Evolutionary conservation across 2,797 vertebrate genomes (phyloP), one percentile per base, ranked within the genome.

Genomic region (Sebastes goodei): DNA sequence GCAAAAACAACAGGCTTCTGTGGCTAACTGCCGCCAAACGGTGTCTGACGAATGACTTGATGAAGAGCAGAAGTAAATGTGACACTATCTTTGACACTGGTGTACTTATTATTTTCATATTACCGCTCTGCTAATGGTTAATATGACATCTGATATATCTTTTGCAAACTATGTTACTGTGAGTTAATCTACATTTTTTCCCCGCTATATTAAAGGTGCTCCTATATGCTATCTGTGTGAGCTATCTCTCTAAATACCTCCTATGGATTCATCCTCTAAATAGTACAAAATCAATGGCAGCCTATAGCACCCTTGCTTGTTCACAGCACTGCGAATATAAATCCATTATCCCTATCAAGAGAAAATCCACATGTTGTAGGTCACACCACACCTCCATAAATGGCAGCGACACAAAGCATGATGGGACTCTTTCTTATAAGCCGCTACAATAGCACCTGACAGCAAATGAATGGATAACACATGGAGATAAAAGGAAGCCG

Each of bases 381-480:
- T 79, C 68, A 73, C 53, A 33, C 57, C n/a, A 10, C 21, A 3
- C 32, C 65, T 61, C 66, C 29, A 29, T 14, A 29, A 42, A 73
- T 8, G 65, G 53, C 53, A 77, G 21, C 10, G 49, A 33, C 62
- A 76, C 68, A 75, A 83, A 79, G 71, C 66, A 25, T 2, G 30
- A 64, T 20, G n/a, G 38, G 2, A 10, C 23, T 49, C 38, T 32
- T 32, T 78, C 15, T 67, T 55, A 49, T 72, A 3, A 55, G 63
- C 29, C 3, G 6, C 29, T 56, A 38, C 68, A 64, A 74, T 56
- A 55, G 33, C 27, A 64, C 27, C 59, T 76, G 72, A 82, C 42
- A 52, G 38, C 12, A 20, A 69, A 49, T 70, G 23, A 63, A 52
- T 25, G 74, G 12, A 78, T 71, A 67, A 46, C 27, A 52, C 6